Conservation (phyloP, 2,113 vertebrate species). For the human region GRCh38 chrX:96401001-96401500, state of each 20-base stretch:
- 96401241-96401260: background rate
- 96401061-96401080: background rate
- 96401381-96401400: too few relatives aligned
- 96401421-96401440: too few relatives aligned
- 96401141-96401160: background rate
- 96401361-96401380: too few relatives aligned
- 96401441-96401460: too few relatives aligned
- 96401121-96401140: background rate
- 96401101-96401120: background rate
- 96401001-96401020: background rate
- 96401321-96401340: too few relatives aligned
- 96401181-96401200: slow-evolving; percentile 1
- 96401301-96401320: too few relatives aligned
- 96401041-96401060: background rate
- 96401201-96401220: slow-evolving; percentile 2
- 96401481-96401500: too few relatives aligned
- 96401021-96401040: background rate
- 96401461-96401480: too few relatives aligned
- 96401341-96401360: too few relatives aligned
- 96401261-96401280: background rate
- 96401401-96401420: too few relatives aligned
- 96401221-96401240: background rate
- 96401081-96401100: background rate
- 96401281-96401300: background rate
- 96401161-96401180: background rate